A percentile compares a stretch with the other conserved stretches of the same genome.
Conservation (phyloP, 1,140 invertebrate genomes). For the Monochamus saltuarius region DNA sequence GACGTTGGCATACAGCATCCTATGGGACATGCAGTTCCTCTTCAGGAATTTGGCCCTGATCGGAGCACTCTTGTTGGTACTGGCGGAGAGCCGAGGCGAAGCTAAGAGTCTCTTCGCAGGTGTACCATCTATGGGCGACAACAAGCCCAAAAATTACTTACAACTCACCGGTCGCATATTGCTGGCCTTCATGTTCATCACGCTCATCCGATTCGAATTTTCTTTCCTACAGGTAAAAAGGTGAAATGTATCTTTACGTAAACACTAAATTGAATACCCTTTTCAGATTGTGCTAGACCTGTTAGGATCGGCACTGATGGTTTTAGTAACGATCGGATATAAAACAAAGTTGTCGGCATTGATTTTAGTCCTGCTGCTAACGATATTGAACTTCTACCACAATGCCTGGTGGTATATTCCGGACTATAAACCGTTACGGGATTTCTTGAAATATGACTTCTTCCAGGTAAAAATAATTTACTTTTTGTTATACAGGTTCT, state of each 20-base stretch:
- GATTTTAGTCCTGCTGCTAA: slow-evolving; percentile 87
- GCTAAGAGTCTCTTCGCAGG: slow-evolving; percentile 94
- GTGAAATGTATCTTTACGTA: background rate
- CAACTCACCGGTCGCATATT: slow-evolving; percentile 94
- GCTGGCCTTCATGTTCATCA: slow-evolving; percentile 98
- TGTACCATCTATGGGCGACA: slow-evolving; percentile 94
- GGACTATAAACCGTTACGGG: slow-evolving; percentile 89
- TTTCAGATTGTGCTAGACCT: slow-evolving; percentile 84
- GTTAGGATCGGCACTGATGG: slow-evolving; percentile 91
- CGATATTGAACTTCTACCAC: slow-evolving; percentile 92
- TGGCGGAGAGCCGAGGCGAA: slow-evolving; percentile 92
- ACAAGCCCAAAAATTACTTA: slow-evolving; percentile 97
- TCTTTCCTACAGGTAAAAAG: slow-evolving; percentile 78
- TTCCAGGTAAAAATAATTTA: slow-evolving; percentile 87
- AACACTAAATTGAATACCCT: background rate
- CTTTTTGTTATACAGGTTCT: too few species aligned
- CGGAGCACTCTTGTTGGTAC: slow-evolving; percentile 89
- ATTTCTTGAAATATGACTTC: slow-evolving; percentile 99
- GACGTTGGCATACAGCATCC: slow-evolving; percentile 96
- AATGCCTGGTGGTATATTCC: slow-evolving; percentile 99
- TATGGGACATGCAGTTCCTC: slow-evolving; percentile 98
- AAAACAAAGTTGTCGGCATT: slow-evolving; percentile 98
- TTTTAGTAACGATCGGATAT: slow-evolving; percentile 94
- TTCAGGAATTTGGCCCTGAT: slow-evolving; percentile 93
- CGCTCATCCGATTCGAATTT: slow-evolving; percentile 90